Percentiles rank a stretch among this genome's conserved stretches.
Conservation (phyloP, 1,140 invertebrate genomes). For the Bombus soroeensis region DNA sequence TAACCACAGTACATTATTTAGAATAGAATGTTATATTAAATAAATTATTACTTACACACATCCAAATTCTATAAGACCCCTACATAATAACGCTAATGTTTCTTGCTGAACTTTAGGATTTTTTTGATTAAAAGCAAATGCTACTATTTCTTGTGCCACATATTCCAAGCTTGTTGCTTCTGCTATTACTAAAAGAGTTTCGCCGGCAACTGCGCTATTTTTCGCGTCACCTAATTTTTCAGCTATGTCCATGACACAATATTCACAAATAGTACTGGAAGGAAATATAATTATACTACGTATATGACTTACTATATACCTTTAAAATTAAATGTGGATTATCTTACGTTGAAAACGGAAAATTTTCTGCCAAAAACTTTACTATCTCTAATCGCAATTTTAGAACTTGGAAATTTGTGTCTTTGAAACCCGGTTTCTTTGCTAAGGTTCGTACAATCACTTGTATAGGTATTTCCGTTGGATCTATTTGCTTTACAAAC, state of each 20-base stretch:
- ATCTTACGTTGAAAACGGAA: conserved; percentile 86
- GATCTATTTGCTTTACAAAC: conserved; percentile 85
- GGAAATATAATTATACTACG: conserved; percentile 16
- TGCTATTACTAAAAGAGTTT: conserved; percentile 89
- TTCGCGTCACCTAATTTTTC: conserved; percentile 94
- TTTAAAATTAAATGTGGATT: background rate
- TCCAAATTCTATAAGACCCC: conserved; percentile 93
- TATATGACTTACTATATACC: background rate
- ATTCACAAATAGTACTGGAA: conserved; percentile 87
- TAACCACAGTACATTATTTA: background rate
- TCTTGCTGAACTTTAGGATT: conserved; percentile 96
- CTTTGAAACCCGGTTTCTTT: conserved; percentile 95
- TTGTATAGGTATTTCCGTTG: conserved; percentile 88
- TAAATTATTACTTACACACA: conserved; percentile 84
- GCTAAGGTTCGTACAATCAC: conserved; percentile 89
- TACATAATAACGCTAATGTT: conserved; percentile 90
- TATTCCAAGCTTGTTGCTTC: conserved; percentile 91
- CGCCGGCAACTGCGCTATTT: conserved; percentile 87
- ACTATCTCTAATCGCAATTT: conserved; percentile 92
- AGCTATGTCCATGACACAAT: conserved; percentile 90
- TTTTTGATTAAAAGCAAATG: conserved; percentile 93
- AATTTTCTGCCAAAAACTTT: conserved; percentile 90
- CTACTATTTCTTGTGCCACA: conserved; percentile 87
- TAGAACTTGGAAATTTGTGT: conserved; percentile 97
- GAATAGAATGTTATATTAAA: conserved; percentile 22